Base-by-base conservation (phyloP, 2,113 vertebrate species). In the Catharus bicknelli region DNA sequence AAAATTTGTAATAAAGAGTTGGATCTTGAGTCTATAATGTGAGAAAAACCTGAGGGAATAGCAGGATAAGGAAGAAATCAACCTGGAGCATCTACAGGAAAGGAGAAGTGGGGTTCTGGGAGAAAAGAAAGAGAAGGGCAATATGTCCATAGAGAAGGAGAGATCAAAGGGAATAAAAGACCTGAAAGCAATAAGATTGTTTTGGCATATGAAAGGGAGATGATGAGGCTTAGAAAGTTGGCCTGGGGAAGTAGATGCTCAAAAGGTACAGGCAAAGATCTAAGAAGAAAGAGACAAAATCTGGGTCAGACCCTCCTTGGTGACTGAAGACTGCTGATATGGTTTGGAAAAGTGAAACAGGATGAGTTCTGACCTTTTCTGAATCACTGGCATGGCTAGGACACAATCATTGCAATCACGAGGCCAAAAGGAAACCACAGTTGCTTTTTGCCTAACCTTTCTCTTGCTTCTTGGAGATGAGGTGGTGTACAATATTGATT, bases 281-380 rank as follows among this genome's bases (percentile, higher is more conserved):
- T 85, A 91, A 96, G 87, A 93, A 89, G 86, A 95, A 92, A 96
- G 84, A 62, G 34, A 92, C 43, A 40, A 94, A 96, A 96, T 96
- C 87, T 94, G 78, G 94, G 96, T 96, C 96, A 96, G 47, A 85
- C 34, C 40, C 77, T 95, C 89, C 81, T 96, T 91, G 34, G 89
- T 93, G 95, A 74, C 83, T 91, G 84, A 87, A 48, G 48, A 6
- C 16, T 90, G 66, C 51, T 83, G 58, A 66, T 91, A 75, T 10
- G 80, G 18, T 67, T 91, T 73, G 43, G 59, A 72, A 90, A 87
- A 89, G n/a, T 55, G 70, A 91, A 70, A 75, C 2, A 34, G 64
- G 40, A 9, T 72, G 47, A 58, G 91, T 77, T 79, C 36, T 83
- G 70, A 83, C 86, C 70, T 94, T 76, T 83, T 63, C 61, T 59